Conservation (phyloP, 2,888 invertebrate genomes). For the Heliconius sara region DNA sequence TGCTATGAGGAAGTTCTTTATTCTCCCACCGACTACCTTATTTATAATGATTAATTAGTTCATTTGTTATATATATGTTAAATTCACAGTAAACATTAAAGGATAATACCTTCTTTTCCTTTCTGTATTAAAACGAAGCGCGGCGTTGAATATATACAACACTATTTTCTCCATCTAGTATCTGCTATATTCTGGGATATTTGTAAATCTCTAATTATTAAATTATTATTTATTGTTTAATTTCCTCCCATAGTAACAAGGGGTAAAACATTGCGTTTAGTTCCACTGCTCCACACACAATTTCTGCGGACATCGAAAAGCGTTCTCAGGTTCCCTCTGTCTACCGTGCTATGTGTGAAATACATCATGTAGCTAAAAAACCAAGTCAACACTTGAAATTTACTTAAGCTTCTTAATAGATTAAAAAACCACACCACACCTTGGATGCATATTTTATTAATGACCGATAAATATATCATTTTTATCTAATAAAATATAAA, state of each 20-base stretch:
- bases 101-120: too few relatives aligned
- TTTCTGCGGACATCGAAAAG: background rate
- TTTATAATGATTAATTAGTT: background rate
- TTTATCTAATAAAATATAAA: background rate
- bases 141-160: too few relatives aligned
- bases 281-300: background rate
- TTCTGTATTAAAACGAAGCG: too few relatives aligned
- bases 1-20: slow-evolving; percentile 26
- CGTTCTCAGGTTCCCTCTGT: background rate
- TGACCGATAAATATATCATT: background rate
- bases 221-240: too few relatives aligned
- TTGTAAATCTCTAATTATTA: too few relatives aligned
- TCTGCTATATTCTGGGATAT: too few relatives aligned
- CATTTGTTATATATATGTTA: background rate
- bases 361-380: background rate
- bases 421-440: background rate
- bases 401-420: too few relatives aligned
- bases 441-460: background rate
- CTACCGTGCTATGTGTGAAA: background rate
- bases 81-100: too few relatives aligned
- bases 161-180: too few relatives aligned
- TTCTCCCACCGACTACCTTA: slow-evolving; percentile 5
- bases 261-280: too few relatives aligned
- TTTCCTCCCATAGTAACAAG: too few relatives aligned
- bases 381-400: too few relatives aligned